phyloP scores from a whole-genome alignment of 2,797 vertebrate species.

The Lepidocolaptes lacrymiger region DNA sequence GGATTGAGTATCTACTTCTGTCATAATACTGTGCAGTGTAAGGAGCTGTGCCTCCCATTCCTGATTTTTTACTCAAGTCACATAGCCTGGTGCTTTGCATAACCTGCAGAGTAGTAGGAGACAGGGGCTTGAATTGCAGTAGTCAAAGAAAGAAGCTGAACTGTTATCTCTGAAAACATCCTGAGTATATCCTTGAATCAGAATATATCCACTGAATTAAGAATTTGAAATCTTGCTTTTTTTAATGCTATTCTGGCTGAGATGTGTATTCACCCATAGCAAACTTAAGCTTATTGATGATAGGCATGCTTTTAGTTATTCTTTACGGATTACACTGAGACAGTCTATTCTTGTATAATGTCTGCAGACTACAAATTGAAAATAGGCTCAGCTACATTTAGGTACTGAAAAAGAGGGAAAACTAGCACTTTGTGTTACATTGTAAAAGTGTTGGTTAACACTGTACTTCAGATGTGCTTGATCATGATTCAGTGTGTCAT shows the following conservation, averaged over 20 bases:
- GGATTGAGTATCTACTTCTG: neutral
- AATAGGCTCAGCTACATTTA: neutral
- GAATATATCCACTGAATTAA: neutral
- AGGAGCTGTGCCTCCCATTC: neutral
- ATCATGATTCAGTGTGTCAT: neutral
- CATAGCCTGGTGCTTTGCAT: neutral
- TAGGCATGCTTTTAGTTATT: neutral
- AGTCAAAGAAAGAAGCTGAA: neutral
- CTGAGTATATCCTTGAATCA: neutral
- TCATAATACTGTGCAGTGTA: neutral
- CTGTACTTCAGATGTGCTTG: neutral
- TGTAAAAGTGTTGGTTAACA: neutral
- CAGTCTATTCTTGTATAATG: neutral
- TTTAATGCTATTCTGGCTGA: neutral
- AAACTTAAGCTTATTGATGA: neutral
- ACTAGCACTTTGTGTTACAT: neutral
- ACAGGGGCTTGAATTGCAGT: neutral
- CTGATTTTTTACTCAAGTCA: neutral
- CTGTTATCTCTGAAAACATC: neutral
- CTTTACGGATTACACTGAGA: neutral
- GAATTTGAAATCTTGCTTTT: neutral
- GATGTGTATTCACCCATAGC: neutral
- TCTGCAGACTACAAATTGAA: neutral
- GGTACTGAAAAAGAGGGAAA: neutral
- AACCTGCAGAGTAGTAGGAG: neutral